These are phyloP conservation scores for Sphaerodactylus townsendi DNA, from an alignment of 2,113 vertebrate genomes.

Conservation along the genomic window DNA sequence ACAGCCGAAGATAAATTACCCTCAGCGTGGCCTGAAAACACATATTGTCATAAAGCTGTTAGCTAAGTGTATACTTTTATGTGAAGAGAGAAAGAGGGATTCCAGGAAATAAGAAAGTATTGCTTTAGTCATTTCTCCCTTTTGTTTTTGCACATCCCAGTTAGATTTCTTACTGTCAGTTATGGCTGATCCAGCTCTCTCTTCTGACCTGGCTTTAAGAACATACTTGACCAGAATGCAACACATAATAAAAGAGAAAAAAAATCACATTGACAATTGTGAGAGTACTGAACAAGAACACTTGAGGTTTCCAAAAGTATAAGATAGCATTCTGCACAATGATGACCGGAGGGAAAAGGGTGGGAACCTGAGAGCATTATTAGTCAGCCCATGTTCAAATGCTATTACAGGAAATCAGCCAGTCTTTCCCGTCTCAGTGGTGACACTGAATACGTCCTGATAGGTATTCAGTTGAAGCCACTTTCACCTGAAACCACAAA, in stretches of 20 bases:
- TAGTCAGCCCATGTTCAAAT: constrained; percentile 35
- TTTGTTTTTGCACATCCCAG: neutral
- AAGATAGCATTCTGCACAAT: neutral
- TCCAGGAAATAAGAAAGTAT: neutral
- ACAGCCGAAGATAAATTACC: neutral
- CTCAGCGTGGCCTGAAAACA: neutral
- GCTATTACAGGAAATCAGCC: constrained; percentile 33
- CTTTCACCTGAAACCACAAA: constrained; percentile 17
- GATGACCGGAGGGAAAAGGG: neutral
- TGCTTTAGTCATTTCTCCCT: neutral
- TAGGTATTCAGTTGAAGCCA: constrained; percentile 7
- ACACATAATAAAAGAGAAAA: constrained; percentile 4
- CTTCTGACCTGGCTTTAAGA: neutral
- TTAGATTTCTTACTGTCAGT: neutral
- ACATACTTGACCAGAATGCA: constrained; percentile 11
- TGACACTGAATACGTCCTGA: constrained; percentile 30
- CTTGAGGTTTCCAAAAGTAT: constrained; percentile 35
- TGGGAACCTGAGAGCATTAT: neutral
- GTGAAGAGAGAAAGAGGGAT: neutral
- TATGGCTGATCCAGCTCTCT: neutral
- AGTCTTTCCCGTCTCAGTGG: constrained; percentile 24
- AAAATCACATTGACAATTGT: constrained; percentile 27
- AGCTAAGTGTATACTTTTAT: neutral
- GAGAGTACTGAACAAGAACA: constrained; percentile 39
- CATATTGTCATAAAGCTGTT: neutral